Base-by-base conservation (phyloP, 2,888 invertebrate genomes). In the Diarsia brunnea region DNA sequence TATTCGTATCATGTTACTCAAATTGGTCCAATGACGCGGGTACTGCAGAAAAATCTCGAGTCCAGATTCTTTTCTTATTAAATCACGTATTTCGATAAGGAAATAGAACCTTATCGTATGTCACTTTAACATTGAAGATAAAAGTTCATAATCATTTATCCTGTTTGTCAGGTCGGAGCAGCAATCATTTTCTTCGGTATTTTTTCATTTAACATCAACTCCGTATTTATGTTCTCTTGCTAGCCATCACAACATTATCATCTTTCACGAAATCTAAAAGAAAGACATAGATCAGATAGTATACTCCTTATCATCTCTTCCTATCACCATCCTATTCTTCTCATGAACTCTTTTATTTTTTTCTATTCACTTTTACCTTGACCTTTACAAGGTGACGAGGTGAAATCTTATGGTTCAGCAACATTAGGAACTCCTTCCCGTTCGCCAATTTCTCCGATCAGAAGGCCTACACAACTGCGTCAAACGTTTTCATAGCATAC, bases 1-100 rank as follows among this genome's bases (percentile, higher is more conserved):
- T n/a, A 78, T 73, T 79, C 73, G 5, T 66, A 61, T 43, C 19
- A 61, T 21, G 49, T 73, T 73, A 78, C 73, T 78, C 19, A 78
- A 71, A 64, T 49, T 43, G 49, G 0, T 51, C 14, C n/a, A 66
- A 79, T 73, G 53, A 53, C 47, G 21, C 60, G 27, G 4, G 10
- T 14, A 43, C n/a, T n/a, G 21, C 43, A 49, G 27, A n/a, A 53
- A 43, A 63, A 55, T 24, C 10, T 5, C 16, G 14, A 27, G 11
- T 2, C 7, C 3, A n/a, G 5, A 38, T 27, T 43, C 64, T 77
- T 27, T 38, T 38, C 2, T 3, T 61, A 16, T 49, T 7, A 8
- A 31, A 55, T 71, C 16, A 78, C 49, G 43, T 49, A 43, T n/a
- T 47, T 47, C 38, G 24, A 38, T 38, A 10, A 21, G 12, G 31